Percentiles rank a stretch among this genome's conserved stretches.
These are phyloP conservation scores for Coturnix japonica DNA, from an alignment of 2,113 vertebrate genomes.

Conservation along the genomic window DNA sequence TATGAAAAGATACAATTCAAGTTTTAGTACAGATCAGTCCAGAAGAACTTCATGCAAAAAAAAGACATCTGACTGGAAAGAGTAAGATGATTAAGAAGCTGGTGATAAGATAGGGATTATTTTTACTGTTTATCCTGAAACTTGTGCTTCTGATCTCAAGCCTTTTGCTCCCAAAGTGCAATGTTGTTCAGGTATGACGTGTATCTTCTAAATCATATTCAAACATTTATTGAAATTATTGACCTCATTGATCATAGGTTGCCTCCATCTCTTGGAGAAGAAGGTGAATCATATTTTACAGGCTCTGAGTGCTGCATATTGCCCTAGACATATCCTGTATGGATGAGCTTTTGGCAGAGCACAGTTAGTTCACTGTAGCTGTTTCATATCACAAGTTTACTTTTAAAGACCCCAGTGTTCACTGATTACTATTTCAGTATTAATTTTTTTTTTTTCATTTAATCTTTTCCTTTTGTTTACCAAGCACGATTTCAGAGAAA, in stretches of 20 bases:
- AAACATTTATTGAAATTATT: rapidly evolving
- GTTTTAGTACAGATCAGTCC: not conserved
- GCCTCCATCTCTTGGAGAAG: not conserved
- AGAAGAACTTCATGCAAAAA: not conserved
- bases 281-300: not conserved
- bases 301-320: not conserved
- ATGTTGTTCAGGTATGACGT: not conserved
- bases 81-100: not conserved
- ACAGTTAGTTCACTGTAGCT: rapidly evolving
- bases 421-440: not conserved
- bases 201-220: not conserved
- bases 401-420: not conserved
- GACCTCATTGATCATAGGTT: rapidly evolving
- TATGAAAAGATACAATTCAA: not conserved
- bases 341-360: not conserved
- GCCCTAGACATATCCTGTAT: not conserved
- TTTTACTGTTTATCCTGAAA: not conserved
- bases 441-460: not conserved
- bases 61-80: not conserved
- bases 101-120: not conserved
- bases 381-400: not conserved
- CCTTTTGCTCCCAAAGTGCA: not conserved
- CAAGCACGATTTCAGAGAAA: not conserved
- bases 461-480: not conserved
- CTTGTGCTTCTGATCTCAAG: not conserved